Conservation (phyloP, 2,888 invertebrate genomes). For the Chydorus sphaericus region DNA sequence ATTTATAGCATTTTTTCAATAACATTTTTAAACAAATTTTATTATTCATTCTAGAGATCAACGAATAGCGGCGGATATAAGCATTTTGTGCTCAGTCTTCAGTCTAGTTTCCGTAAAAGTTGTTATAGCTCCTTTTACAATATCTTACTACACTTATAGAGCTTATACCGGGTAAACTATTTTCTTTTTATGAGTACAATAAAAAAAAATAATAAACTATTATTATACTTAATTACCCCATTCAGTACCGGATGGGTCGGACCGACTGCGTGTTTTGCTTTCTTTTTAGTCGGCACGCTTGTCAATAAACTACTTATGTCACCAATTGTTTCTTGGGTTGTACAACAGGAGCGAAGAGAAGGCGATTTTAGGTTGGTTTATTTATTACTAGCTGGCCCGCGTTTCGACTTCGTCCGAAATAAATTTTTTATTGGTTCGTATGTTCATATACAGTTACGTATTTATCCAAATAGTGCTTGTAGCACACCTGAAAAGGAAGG, state of each 20-base stretch:
- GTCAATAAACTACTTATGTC: constrained; percentile 39
- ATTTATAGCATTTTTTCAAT: not conserved
- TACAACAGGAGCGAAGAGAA: constrained; percentile 37
- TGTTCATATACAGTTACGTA: too few relatives aligned
- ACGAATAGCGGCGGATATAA: constrained; percentile 39
- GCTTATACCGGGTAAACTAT: constrained; percentile 31
- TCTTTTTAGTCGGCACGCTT: constrained; percentile 36
- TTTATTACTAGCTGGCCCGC: too few relatives aligned
- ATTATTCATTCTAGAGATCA: constrained; percentile 29
- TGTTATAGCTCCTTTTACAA: constrained; percentile 34
- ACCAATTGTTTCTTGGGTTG: constrained; percentile 36
- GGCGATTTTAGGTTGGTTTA: constrained; percentile 43
- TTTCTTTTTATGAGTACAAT: not conserved
- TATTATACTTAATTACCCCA: not conserved
- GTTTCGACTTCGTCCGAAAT: too few relatives aligned
- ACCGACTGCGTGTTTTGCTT: constrained; percentile 35
- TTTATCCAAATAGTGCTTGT: too few relatives aligned
- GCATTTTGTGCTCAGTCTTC: constrained; percentile 32
- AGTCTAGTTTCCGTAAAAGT: constrained; percentile 29
- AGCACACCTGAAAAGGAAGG: too few relatives aligned
- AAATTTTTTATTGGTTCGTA: too few relatives aligned
- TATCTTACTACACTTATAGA: constrained; percentile 38
- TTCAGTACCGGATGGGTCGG: constrained; percentile 38
- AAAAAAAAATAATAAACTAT: not conserved
- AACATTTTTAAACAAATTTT: not conserved